phyloP scores from a whole-genome alignment of 2,888 invertebrate species.

The Metacarcinus magister region DNA sequence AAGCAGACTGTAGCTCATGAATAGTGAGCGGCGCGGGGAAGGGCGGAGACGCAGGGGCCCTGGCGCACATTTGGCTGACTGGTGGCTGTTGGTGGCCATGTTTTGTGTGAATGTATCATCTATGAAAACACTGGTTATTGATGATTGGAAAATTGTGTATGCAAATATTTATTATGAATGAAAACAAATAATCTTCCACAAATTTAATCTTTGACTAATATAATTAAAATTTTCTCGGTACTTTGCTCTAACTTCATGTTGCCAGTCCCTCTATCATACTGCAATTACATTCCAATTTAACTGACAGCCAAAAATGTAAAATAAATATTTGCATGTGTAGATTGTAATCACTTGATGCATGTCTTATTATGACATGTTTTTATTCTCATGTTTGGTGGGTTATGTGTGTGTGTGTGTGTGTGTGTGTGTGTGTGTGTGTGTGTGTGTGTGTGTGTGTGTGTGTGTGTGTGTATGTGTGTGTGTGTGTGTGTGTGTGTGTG shows the following conservation, averaged over 20 bases:
- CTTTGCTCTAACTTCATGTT: background rate
- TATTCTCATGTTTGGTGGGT: no score
- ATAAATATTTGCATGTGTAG: background rate
- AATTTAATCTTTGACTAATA: background rate
- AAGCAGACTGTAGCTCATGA: slow-evolving; percentile 45
- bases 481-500: slow-evolving; percentile 16
- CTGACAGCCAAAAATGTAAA: background rate
- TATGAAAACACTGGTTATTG: background rate
- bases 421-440: no score
- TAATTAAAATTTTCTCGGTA: background rate
- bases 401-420: no score
- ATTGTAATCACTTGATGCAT: background rate
- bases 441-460: no score
- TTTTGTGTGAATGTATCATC: background rate
- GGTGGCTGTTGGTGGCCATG: background rate
- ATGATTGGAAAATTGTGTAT: background rate
- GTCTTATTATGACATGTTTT: no score
- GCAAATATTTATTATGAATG: background rate
- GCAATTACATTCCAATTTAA: background rate
- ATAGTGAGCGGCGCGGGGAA: slow-evolving; percentile 40
- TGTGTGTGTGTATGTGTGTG: slow-evolving; percentile 14
- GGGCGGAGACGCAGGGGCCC: slow-evolving; percentile 15
- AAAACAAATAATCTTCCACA: background rate
- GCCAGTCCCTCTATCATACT: background rate
- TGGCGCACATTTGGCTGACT: background rate